Base-by-base conservation (phyloP, 2,888 invertebrate genomes). In the Sesia bembeciformis region DNA sequence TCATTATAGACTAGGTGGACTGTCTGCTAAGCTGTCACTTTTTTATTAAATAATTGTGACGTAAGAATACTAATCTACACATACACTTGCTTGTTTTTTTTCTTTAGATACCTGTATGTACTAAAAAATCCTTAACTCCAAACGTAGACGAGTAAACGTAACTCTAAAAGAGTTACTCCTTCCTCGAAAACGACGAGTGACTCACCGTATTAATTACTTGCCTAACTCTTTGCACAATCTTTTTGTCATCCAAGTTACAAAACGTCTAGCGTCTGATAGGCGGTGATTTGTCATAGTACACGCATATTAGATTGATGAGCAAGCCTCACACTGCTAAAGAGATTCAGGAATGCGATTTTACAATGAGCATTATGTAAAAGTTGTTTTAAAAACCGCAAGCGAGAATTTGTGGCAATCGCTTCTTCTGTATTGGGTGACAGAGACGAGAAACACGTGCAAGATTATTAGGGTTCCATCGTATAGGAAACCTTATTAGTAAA, bases 161-260 rank as follows among this genome's bases (percentile, higher is more conserved):
- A n/a, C n/a, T n/a, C n/a, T n/a, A 23, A 23, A 23, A 23, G 23
- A 23, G 23, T 23, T 23, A 23, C 23, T 46, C 46, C 23, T n/a
- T 6, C 8, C 4, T 23, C 46, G 46, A 8, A 46, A 46, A 5
- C n/a, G 23, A 46, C 46, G n/a, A 46, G 46, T 23, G 41, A 41
- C 41, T 7, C 23, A 46, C 23, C 23, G 82, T 81, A 76, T 77
- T 78, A 76, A 78, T 79, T 78, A 72, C 64, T 59, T 54, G 58
- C 61, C 57, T 65, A 51, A 42, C 49, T 23, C 40, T 53, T 46
- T 55, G 55, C 57, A 23, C 52, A 52, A 58, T 41, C 7, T 49
- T 6, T 7, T 38, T 63, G 65, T 67, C 66, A 58, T 65, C 59
- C 52, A 39, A 8, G 58, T 63, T 63, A 63, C 64, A 58, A 63